Evolutionary conservation across 2,797 vertebrate species (phyloP).

Genomic region (Oophaga sylvatica): DNA sequence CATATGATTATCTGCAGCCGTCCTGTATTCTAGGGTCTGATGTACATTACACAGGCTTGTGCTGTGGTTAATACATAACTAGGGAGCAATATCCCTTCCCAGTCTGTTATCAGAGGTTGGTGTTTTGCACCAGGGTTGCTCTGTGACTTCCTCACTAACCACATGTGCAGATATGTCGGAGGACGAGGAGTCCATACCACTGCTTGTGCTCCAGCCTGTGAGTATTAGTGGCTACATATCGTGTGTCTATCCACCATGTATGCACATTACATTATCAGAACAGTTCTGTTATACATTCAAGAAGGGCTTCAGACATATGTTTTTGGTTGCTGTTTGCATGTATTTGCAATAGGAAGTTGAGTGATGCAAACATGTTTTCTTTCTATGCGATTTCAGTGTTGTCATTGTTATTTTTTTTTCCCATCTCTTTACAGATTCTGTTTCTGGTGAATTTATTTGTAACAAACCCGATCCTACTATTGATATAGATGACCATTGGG

Average conservation of each 20-base stretch:
- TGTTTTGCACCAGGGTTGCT: not conserved
- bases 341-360: not conserved
- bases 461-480: too few species aligned
- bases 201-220: conserved; percentile 69
- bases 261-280: not conserved
- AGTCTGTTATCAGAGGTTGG: not conserved
- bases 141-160: conserved; percentile 41
- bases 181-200: conserved; percentile 71
- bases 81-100: not conserved
- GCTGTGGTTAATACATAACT: conserved; percentile 52
- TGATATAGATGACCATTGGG: too few species aligned
- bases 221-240: conserved; percentile 44
- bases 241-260: conserved; percentile 1
- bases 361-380: not conserved
- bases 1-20: not conserved
- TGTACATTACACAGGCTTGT: not conserved
- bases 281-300: not conserved
- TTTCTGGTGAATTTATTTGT: too few species aligned
- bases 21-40: not conserved
- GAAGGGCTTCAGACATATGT: not conserved
- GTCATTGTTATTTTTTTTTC: not conserved
- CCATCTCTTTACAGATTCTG: too few species aligned
- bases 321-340: too few species aligned
- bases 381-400: not conserved
- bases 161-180: conserved; percentile 64